These are phyloP conservation scores for Morinoia aosen DNA, from an alignment of 2,888 invertebrate genomes.

Conservation along the genomic window DNA sequence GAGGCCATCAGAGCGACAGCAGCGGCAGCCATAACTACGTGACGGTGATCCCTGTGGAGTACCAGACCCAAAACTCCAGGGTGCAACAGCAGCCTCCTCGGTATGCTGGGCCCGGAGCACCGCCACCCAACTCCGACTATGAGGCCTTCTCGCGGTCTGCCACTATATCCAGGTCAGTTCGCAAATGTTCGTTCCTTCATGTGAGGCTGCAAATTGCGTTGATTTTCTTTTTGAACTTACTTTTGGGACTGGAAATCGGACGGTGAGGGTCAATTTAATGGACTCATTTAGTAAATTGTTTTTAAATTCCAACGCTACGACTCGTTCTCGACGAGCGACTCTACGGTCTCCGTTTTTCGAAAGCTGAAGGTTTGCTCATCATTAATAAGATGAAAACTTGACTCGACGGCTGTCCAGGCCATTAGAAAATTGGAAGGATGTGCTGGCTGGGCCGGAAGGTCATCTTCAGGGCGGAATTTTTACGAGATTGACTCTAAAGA, in stretches of 20 bases:
- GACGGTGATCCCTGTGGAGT: constrained; percentile 68
- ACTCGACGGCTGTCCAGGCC: background rate
- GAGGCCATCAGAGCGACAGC: constrained; percentile 66
- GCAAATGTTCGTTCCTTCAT: background rate
- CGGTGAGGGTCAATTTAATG: background rate
- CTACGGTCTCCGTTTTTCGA: background rate
- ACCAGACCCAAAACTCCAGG: constrained; percentile 59
- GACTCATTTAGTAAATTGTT: background rate
- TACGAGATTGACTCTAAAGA: no score
- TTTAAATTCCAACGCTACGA: background rate
- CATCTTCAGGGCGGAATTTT: no score
- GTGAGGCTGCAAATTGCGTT: background rate
- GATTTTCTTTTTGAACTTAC: no score
- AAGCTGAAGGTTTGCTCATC: background rate
- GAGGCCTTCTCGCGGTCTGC: constrained; percentile 67
- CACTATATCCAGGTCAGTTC: constrained; percentile 65
- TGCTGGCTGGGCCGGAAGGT: no score
- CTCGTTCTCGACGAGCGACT: background rate
- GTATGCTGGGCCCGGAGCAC: background rate
- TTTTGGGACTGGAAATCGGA: no score
- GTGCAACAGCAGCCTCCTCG: background rate
- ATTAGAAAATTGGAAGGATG: no score
- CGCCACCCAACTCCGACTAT: constrained; percentile 60
- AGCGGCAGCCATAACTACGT: constrained; percentile 67
- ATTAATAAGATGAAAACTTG: background rate